Evolutionary conservation across 2,888 invertebrate genomes (phyloP).

Genomic region (Orthonychiurus folsomi): DNA sequence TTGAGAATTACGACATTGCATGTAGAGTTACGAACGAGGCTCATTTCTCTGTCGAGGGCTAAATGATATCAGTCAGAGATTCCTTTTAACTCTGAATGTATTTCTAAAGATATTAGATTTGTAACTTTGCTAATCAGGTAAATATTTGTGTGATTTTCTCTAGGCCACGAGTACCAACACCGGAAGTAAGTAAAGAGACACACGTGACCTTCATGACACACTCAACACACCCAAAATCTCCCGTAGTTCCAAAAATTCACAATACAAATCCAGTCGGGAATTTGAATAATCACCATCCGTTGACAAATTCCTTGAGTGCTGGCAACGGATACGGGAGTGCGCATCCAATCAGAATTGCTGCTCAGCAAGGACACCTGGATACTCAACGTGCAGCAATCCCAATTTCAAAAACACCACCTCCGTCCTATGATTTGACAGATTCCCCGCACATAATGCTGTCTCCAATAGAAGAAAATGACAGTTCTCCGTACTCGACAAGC

Average conservation of each 20-base stretch:
- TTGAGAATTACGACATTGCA: too few species aligned
- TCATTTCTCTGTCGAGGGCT: too few species aligned
- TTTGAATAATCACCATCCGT: constrained; percentile 9
- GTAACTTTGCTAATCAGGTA: too few species aligned
- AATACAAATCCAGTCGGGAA: background rate
- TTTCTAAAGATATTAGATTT: too few species aligned
- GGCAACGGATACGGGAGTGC: constrained; percentile 8
- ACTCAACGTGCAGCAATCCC: background rate
- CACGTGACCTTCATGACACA: background rate
- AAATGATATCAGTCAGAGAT: too few species aligned
- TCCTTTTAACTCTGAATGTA: too few species aligned
- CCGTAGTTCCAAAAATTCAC: background rate
- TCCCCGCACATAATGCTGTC: constrained; percentile 60
- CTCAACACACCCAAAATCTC: background rate
- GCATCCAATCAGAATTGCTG: background rate
- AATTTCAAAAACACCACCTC: constrained; percentile 7
- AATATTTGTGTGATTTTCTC: too few species aligned
- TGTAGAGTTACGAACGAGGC: too few species aligned
- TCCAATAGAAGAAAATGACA: constrained; percentile 75
- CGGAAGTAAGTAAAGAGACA: constrained; percentile 71
- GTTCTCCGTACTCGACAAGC: constrained; percentile 53
- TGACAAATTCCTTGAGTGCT: constrained; percentile 12
- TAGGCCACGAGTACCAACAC: constrained; percentile 77
- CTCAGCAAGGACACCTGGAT: background rate
- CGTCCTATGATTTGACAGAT: constrained; percentile 16